Conservation (phyloP, 2,888 invertebrate species). For the Noctua comes region DNA sequence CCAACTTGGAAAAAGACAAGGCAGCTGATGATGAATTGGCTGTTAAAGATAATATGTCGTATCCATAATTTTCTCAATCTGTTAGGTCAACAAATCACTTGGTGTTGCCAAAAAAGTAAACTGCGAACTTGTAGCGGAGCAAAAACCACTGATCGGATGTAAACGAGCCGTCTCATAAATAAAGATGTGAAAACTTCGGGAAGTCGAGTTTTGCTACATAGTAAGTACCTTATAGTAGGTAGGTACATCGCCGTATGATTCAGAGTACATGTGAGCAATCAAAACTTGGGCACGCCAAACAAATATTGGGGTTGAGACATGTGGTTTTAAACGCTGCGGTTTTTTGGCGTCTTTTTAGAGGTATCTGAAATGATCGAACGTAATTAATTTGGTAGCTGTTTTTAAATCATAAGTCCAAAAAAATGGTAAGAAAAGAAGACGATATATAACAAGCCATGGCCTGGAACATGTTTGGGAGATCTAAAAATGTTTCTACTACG, state of each 20-base stretch:
- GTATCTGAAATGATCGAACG: neutral
- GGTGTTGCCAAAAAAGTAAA: slow-evolving; percentile 64
- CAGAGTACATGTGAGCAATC: slow-evolving; percentile 82
- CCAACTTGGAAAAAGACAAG: neutral
- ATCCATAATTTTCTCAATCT: slow-evolving; percentile 34
- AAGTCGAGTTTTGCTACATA: slow-evolving; percentile 71
- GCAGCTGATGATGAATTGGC: neutral
- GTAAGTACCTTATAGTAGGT: slow-evolving; percentile 6
- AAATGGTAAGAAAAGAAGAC: too few relatives aligned
- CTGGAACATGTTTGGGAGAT: too few relatives aligned
- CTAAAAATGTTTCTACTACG: too few relatives aligned
- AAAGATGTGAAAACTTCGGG: slow-evolving; percentile 78
- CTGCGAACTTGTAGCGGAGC: slow-evolving; percentile 60
- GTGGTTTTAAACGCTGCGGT: slow-evolving; percentile 15
- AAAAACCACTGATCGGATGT: slow-evolving; percentile 79
- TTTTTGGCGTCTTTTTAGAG: neutral
- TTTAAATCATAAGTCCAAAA: too few relatives aligned
- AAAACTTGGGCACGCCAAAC: slow-evolving; percentile 73
- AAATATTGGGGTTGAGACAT: slow-evolving; percentile 63
- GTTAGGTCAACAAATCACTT: slow-evolving; percentile 60
- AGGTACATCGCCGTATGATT: slow-evolving; percentile 78
- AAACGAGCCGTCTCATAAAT: slow-evolving; percentile 83
- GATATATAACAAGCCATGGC: too few relatives aligned
- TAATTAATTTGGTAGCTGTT: neutral
- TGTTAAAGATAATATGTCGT: neutral